Evolutionary conservation across 2,113 vertebrate species (phyloP).

Genomic region (Anarrhichthys ocellatus): DNA sequence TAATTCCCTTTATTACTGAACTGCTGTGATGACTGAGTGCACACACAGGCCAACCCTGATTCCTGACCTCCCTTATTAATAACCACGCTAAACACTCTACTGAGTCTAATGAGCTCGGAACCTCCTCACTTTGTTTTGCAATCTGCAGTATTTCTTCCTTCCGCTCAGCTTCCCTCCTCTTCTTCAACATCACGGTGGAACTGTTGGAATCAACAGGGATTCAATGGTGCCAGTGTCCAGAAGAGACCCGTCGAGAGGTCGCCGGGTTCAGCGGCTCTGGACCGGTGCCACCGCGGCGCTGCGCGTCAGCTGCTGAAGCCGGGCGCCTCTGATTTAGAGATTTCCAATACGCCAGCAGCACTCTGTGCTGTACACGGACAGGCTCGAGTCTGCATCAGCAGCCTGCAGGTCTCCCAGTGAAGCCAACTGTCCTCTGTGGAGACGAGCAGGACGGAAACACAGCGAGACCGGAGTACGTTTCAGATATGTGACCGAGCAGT

Average conservation of each 20-base stretch:
- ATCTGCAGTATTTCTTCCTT: conserved; percentile 13
- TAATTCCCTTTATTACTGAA: neutral
- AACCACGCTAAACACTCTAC: conserved; percentile 3
- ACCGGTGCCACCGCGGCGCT: conserved; percentile 24
- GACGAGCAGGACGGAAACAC: neutral
- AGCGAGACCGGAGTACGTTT: neutral
- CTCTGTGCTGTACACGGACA: conserved; percentile 17
- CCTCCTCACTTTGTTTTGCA: neutral
- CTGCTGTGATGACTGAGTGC: neutral
- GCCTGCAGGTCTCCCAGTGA: neutral
- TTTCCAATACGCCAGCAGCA: conserved; percentile 42
- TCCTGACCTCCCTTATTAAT: conserved; percentile 20
- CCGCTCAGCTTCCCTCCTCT: neutral
- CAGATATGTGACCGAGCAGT: neutral
- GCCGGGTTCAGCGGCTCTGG: conserved; percentile 18
- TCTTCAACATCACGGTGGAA: conserved; percentile 25
- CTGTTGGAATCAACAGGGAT: conserved; percentile 46
- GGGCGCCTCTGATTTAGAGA: conserved; percentile 47
- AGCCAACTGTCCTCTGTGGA: neutral
- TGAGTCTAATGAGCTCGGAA: conserved; percentile 23
- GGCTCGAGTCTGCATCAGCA: conserved; percentile 43
- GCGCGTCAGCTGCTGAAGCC: conserved; percentile 28
- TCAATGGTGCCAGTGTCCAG: conserved; percentile 38
- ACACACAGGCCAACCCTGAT: conserved; percentile 9
- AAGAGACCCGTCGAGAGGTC: conserved; percentile 26